Evolutionary conservation across 2,113 vertebrate species (phyloP).

Genomic region (Ondatra zibethicus): DNA sequence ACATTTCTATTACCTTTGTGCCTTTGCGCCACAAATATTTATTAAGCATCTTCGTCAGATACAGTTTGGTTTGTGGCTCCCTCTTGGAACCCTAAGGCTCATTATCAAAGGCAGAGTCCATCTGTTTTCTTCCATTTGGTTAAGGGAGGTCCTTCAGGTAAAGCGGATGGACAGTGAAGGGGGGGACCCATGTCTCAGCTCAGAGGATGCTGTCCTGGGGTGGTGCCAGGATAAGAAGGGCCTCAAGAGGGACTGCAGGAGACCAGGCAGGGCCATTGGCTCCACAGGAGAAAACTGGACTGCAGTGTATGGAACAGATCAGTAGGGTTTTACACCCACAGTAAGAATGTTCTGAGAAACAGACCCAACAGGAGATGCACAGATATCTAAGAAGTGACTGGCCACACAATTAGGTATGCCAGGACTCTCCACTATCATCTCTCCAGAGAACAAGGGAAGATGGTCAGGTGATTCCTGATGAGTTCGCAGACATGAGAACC

Average conservation of each 20-base stretch:
- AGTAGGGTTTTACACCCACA: not conserved
- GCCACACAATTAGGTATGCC: too few species aligned
- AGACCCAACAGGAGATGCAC: not conserved
- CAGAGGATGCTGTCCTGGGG: not conserved
- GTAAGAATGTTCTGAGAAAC: not conserved
- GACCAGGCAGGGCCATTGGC: not conserved
- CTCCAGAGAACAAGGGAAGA: not conserved
- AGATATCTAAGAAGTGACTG: not conserved
- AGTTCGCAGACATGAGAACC: not conserved
- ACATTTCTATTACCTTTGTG: not conserved
- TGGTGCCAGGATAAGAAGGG: not conserved
- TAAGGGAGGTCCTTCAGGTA: not conserved
- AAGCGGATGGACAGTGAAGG: not conserved
- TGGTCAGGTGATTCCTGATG: not conserved
- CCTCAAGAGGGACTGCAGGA: rapidly evolving
- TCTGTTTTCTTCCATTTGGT: not conserved
- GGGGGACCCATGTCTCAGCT: not conserved
- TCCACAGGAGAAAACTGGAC: not conserved
- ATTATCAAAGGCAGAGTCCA: not conserved
- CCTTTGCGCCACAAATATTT: constrained; percentile 48
- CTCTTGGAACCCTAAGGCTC: not conserved
- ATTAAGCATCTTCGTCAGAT: not conserved
- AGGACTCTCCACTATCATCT: not conserved
- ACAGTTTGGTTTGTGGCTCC: not conserved
- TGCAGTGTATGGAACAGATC: rapidly evolving